These are phyloP conservation scores for Characodon lateralis DNA, from an alignment of 2,797 vertebrate species.

Conservation along the genomic window DNA sequence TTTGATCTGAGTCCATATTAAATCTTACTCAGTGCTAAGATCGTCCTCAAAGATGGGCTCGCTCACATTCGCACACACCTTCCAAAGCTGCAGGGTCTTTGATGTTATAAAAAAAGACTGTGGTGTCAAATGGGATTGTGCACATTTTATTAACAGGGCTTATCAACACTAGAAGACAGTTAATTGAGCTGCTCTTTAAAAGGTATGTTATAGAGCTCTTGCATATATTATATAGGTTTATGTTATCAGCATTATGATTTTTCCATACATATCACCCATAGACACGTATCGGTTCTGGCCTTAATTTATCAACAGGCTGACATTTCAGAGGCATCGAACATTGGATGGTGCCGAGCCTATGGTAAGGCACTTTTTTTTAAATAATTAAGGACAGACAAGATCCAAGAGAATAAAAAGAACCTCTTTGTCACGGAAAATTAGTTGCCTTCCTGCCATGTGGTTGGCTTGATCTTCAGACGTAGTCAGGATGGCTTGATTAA, in stretches of 20 bases:
- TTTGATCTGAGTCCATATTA: conserved; percentile 60
- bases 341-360: conserved; percentile 72
- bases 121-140: conserved; percentile 53
- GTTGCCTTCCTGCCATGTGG: conserved; percentile 74
- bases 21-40: conserved; percentile 41
- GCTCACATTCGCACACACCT: conserved; percentile 21
- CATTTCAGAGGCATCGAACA: conserved; percentile 89
- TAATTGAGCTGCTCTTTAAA: conserved; percentile 73
- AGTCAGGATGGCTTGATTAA: conserved; percentile 28
- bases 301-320: conserved; percentile 87
- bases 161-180: conserved; percentile 61
- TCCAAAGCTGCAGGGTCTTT: conserved; percentile 58
- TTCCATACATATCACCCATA: conserved; percentile 71
- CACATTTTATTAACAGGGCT: conserved; percentile 62
- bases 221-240: conserved; percentile 44
- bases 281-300: conserved; percentile 66
- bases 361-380: conserved; percentile 84
- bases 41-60: conserved; percentile 21
- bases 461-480: conserved; percentile 61
- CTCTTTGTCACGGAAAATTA: conserved; percentile 87
- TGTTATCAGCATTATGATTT: conserved; percentile 80
- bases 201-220: conserved; percentile 39
- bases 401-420: conserved; percentile 84
- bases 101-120: conserved; percentile 60
- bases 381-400: conserved; percentile 89